A percentile compares a stretch with the other conserved stretches of the same genome.
Conservation (phyloP, 2,888 invertebrate species). For the Cataglyphis livida region DNA sequence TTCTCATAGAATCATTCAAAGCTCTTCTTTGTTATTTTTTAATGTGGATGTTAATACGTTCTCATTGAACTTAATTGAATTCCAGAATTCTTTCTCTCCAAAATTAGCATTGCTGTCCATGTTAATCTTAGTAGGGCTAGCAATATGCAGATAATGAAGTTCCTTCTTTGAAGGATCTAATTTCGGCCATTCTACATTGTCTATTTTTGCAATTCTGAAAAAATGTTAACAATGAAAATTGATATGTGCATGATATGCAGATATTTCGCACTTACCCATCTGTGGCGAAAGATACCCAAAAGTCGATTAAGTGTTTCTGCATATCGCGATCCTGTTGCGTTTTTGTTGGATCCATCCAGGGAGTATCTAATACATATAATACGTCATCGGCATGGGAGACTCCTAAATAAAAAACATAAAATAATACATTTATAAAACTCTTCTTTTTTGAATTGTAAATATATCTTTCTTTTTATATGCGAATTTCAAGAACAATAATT, state of each 20-base stretch:
- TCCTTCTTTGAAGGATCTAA: constrained; percentile 85
- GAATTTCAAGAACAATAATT: background rate
- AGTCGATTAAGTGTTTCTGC: constrained; percentile 86
- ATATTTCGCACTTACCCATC: constrained; percentile 86
- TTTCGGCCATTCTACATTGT: constrained; percentile 86
- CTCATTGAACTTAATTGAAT: constrained; percentile 88
- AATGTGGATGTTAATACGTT: constrained; percentile 84
- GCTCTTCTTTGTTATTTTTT: constrained; percentile 4
- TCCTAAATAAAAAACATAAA: constrained; percentile 84
- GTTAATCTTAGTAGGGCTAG: constrained; percentile 85
- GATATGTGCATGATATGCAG: background rate
- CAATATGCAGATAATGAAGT: constrained; percentile 87
- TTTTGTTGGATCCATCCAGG: constrained; percentile 80
- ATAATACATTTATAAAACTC: background rate
- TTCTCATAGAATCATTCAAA: background rate
- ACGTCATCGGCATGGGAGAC: constrained; percentile 89
- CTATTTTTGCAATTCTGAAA: constrained; percentile 85
- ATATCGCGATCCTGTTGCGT: constrained; percentile 87
- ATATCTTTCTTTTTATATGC: background rate
- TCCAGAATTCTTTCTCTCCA: constrained; percentile 88
- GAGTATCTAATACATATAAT: constrained; percentile 86
- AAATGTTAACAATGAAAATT: background rate
- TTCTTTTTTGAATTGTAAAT: background rate
- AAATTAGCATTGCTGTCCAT: constrained; percentile 86
- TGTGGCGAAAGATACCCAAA: constrained; percentile 87